phyloP scores from a whole-genome alignment of 2,113 vertebrate genomes.

The Alexandromys fortis region DNA sequence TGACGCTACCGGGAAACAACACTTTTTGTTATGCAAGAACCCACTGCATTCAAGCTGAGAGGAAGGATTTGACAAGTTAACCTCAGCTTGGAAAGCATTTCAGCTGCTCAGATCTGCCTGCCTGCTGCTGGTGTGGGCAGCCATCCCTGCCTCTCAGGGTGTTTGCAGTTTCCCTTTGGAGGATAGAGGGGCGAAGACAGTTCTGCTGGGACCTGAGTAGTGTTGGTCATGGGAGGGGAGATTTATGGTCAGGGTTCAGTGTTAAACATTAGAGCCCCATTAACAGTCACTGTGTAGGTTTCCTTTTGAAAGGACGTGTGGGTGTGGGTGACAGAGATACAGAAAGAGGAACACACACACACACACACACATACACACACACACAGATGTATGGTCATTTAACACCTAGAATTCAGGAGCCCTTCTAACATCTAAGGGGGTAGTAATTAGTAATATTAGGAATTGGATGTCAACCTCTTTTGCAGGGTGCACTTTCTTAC shows the following conservation, averaged over 20 bases:
- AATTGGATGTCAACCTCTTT: conserved; percentile 10
- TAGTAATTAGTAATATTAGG: background rate
- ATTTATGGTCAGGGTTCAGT: background rate
- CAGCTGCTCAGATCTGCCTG: conserved; percentile 6
- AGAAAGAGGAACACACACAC: background rate
- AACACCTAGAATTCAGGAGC: background rate
- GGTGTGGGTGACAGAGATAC: background rate
- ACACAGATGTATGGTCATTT: background rate
- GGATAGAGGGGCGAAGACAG: background rate
- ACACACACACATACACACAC: background rate
- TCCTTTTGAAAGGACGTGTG: background rate
- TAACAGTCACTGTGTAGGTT: background rate
- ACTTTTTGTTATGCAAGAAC: conserved; percentile 33
- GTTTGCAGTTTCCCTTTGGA: conserved; percentile 2
- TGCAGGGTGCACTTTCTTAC: background rate
- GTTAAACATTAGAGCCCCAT: background rate
- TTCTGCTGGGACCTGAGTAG: background rate
- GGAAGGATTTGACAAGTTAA: background rate
- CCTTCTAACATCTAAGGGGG: background rate
- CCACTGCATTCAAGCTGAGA: conserved; percentile 16
- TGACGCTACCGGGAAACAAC: background rate
- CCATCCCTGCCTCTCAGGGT: background rate
- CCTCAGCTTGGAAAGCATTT: background rate
- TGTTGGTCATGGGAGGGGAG: background rate
- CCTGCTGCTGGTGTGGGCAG: background rate